These are phyloP conservation scores for Linyphia triangularis DNA, from an alignment of 2,888 invertebrate genomes.

Conservation along the genomic window DNA sequence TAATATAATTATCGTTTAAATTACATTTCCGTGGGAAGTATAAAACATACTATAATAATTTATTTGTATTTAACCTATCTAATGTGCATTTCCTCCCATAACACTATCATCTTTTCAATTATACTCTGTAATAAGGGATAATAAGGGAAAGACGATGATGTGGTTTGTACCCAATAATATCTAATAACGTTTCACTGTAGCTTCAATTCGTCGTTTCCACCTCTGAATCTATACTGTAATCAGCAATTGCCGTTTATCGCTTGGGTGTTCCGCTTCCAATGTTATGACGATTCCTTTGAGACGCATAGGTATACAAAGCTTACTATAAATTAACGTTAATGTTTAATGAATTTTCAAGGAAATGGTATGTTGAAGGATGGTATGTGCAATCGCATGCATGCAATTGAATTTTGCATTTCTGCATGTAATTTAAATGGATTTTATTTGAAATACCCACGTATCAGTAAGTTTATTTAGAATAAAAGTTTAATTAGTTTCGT, in stretches of 20 bases:
- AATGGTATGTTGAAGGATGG: constrained; percentile 13
- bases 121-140: constrained; percentile 15
- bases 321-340: constrained; percentile 20
- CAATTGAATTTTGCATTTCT: too few relatives aligned
- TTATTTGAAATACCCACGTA: too few relatives aligned
- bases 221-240: constrained; percentile 3
- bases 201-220: background rate
- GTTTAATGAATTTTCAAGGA: constrained; percentile 18
- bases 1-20: too few relatives aligned
- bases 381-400: too few relatives aligned
- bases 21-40: too few relatives aligned
- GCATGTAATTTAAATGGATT: too few relatives aligned
- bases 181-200: constrained; percentile 19
- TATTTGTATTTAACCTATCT: too few relatives aligned
- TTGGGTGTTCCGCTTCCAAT: background rate
- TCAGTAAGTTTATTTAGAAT: too few relatives aligned
- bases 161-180: constrained; percentile 34
- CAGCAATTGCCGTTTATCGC: constrained; percentile 16
- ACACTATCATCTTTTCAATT: background rate
- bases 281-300: constrained; percentile 30
- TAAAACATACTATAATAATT: too few relatives aligned
- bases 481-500: too few relatives aligned
- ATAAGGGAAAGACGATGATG: background rate
- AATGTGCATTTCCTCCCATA: too few relatives aligned
- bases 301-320: constrained; percentile 1